A percentile compares a stretch with the other conserved stretches of the same genome.
These are phyloP conservation scores for Accipiter virgatus DNA, from an alignment of 2,113 vertebrate species.

Conservation along the genomic window DNA sequence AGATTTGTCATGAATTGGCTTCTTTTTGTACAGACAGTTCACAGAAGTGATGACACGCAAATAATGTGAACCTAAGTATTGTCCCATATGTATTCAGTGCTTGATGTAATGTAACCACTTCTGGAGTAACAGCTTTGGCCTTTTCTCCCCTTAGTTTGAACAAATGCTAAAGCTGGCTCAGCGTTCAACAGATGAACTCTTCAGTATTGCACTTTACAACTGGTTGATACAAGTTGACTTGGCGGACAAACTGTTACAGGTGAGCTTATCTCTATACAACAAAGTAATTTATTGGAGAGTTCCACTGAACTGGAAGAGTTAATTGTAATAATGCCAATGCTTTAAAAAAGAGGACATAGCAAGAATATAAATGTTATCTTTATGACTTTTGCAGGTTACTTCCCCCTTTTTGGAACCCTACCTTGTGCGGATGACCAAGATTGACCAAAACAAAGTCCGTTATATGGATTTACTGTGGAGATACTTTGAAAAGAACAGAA, in stretches of 20 bases:
- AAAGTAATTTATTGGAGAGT: neutral
- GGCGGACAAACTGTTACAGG: constrained; percentile 92
- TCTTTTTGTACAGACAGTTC: neutral
- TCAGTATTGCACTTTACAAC: constrained; percentile 96
- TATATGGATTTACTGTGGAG: constrained; percentile 97
- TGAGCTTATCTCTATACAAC: constrained; percentile 37
- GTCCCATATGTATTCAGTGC: rapidly evolving
- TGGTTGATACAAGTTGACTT: constrained; percentile 96
- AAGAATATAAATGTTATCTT: neutral
- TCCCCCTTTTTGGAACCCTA: constrained; percentile 94
- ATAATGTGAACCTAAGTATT: neutral
- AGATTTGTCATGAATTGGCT: neutral
- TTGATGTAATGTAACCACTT: neutral
- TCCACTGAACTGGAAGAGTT: neutral
- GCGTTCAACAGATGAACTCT: constrained; percentile 93
- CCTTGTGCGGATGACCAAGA: constrained; percentile 91
- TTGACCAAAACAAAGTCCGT: constrained; percentile 94
- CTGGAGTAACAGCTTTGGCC: neutral
- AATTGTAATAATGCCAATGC: neutral
- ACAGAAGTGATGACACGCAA: neutral
- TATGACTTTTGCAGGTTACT: constrained; percentile 79
- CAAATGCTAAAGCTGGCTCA: constrained; percentile 92
- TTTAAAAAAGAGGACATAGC: neutral
- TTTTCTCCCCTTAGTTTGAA: constrained; percentile 85
- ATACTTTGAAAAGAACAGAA: constrained; percentile 95